A percentile compares a stretch with the other conserved stretches of the same genome.
phyloP scores from a whole-genome alignment of 2,797 vertebrate species.

The Notolabrus celidotus region DNA sequence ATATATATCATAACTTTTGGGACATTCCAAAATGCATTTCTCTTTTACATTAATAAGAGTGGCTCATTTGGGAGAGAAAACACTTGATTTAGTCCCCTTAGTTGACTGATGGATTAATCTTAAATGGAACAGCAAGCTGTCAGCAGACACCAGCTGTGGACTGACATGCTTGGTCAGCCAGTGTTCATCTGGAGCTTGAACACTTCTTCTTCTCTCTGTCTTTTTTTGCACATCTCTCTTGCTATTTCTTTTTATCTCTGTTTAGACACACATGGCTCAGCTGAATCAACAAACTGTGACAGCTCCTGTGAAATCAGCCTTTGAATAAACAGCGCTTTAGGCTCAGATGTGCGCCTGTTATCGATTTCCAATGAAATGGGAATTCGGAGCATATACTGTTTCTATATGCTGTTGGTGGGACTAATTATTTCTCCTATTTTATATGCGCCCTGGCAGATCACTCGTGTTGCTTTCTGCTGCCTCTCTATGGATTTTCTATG shows the following conservation, averaged over 20 bases:
- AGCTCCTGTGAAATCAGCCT: slow-evolving; percentile 43
- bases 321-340: slow-evolving; percentile 48
- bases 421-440: slow-evolving; percentile 55
- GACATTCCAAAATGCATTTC: no score
- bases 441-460: slow-evolving; percentile 46
- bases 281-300: slow-evolving; percentile 54
- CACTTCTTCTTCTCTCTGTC: slow-evolving; percentile 5
- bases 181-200: slow-evolving; percentile 45
- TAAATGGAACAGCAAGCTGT: slow-evolving; percentile 40
- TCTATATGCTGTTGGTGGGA: neutral
- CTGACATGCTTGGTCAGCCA: slow-evolving; percentile 42
- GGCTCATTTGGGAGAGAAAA: no score
- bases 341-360: slow-evolving; percentile 37
- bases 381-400: slow-evolving; percentile 37
- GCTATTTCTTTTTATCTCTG: slow-evolving; percentile 15
- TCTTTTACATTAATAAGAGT: no score
- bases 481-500: slow-evolving; percentile 41
- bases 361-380: slow-evolving; percentile 64
- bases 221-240: slow-evolving; percentile 10
- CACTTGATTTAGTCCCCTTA: neutral
- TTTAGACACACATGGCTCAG: slow-evolving; percentile 27
- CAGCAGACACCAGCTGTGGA: slow-evolving; percentile 57
- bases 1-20: no score
- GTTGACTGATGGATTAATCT: slow-evolving; percentile 59
- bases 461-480: slow-evolving; percentile 24